Base-by-base conservation (phyloP, 2,888 invertebrate genomes). In the Gandaritis pyraliata region DNA sequence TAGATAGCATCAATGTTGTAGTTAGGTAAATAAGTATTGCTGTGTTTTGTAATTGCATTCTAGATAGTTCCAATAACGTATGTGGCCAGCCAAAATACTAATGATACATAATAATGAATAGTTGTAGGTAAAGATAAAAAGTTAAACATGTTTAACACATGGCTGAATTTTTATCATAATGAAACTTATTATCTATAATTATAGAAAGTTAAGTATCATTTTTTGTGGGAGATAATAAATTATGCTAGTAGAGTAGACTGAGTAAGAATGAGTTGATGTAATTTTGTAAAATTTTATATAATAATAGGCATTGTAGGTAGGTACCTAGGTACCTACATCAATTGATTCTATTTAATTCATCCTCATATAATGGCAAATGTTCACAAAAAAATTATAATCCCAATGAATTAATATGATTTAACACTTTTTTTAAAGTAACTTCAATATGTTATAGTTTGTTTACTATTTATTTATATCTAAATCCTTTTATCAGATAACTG, bases 1-100 rank as follows among this genome's bases (percentile, higher is more conserved):
- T 55, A 39, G 38, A 61, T 58, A 46, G 51, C 54, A 58, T 58
- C 54, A 43, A 54, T 58, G 30, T 58, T 49, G 49, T 33, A 29
- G 45, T 38, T 38, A 41, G 13, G 13, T 43, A 53, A 18, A 58
- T 33, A 8, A 39, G 16, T 45, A 30, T 11, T 7, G 12, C 8
- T 53, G 41, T 43, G 13, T 52, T 23, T 29, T 15, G 29, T 45
- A 30, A 18, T 38, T 46, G 46, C 54, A 54, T 49, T 56, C 41
- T 39, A 11, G 15, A 56, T 36, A 6, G 16, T 45, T 45, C 8
- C 41, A 39, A 39, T 39, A 15, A 16, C 11, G 33, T 48, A 48
- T 16, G 1, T 38, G 18, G 8, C 41, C 13, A 41, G 15, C 15
- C n/a, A n/a, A 38, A 38, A n/a, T n/a, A n/a, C 3, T n/a, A 2